Base-by-base conservation (phyloP, 2,113 vertebrate genomes). In the Epinephelus moara region DNA sequence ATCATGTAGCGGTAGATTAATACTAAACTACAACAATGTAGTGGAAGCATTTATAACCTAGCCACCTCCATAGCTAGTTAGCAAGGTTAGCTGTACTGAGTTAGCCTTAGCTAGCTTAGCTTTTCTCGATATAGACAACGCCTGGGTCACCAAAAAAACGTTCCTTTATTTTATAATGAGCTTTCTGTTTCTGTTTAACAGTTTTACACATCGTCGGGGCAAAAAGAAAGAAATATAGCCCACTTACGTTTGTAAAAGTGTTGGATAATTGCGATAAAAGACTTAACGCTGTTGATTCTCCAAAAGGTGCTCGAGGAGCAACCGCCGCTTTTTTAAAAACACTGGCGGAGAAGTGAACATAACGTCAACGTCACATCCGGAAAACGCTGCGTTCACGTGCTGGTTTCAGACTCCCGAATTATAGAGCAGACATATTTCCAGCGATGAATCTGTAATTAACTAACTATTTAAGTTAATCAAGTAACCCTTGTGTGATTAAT, bases 321-420 rank as follows among this genome's bases (percentile, higher is more conserved):
- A 87, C 93, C 92, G 93, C 93, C 92, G 85, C 79, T 86, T 93
- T 94, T 94, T 93, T 84, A 79, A 92, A 93, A 93, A 92, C 91
- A 93, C 70, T 47, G 60, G 76, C 55, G 69, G 1, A 78, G 53
- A 81, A 17, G 33, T 9, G 11, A 25, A 70, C 17, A 12, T 57
- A 5, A 5, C 11, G 15, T 0, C 0, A 0, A 15, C 62, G 85
- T 88, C 78, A 92, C 60, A 18, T 93, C 92, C 93, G 87, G 63
- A 2, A 10, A 9, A 25, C 2, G 63, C 40, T 77, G 56, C 63
- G 1, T 78, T 74, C 50, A 25, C 0, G 6, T 14, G 1, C 23
- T 56, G 1, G 9, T 5, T 13, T 42, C 59, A 30, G 9, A 49
- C 33, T 37, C 33, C 33, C 4, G 33, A 37, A 37, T 37, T 4